Conservation (phyloP, 1,140 invertebrate genomes). For the Caerostris extrusa region DNA sequence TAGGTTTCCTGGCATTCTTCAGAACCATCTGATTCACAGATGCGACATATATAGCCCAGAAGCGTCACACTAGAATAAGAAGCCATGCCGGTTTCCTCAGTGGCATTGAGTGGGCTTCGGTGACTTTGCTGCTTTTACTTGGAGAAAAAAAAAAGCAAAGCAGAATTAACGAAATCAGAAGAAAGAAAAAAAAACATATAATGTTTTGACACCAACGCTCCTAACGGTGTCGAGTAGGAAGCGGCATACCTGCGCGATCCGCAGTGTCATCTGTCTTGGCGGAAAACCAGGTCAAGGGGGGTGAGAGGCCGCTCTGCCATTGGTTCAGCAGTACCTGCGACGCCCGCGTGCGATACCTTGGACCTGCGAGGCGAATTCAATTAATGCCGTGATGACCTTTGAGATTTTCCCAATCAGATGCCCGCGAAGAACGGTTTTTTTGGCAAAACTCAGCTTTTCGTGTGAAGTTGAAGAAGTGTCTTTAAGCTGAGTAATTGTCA, state of each 20-base stretch:
- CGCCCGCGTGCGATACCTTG: background rate
- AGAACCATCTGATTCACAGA: background rate
- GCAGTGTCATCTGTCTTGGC: constrained; percentile 18
- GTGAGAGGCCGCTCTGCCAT: constrained; percentile 48
- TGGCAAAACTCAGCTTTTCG: background rate
- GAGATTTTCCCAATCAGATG: background rate
- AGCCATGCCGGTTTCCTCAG: background rate
- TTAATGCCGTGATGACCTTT: background rate
- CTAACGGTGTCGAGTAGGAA: constrained; percentile 45
- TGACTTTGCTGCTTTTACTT: background rate
- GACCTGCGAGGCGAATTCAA: constrained; percentile 8
- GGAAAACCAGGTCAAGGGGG: constrained; percentile 62
- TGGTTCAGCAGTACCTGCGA: constrained; percentile 11
- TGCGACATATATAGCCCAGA: background rate
- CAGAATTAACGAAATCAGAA: background rate
- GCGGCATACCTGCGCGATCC: background rate
- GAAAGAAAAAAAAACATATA: background rate
- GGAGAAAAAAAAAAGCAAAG: background rate
- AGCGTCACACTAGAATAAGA: background rate
- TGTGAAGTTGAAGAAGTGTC: background rate
- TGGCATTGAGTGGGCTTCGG: background rate
- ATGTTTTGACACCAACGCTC: background rate
- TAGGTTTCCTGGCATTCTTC: background rate
- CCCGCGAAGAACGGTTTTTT: background rate
- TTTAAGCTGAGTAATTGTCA: background rate